Evolutionary conservation across 2,113 vertebrate species (phyloP).

Genomic region (Clarias batrachus): DNA sequence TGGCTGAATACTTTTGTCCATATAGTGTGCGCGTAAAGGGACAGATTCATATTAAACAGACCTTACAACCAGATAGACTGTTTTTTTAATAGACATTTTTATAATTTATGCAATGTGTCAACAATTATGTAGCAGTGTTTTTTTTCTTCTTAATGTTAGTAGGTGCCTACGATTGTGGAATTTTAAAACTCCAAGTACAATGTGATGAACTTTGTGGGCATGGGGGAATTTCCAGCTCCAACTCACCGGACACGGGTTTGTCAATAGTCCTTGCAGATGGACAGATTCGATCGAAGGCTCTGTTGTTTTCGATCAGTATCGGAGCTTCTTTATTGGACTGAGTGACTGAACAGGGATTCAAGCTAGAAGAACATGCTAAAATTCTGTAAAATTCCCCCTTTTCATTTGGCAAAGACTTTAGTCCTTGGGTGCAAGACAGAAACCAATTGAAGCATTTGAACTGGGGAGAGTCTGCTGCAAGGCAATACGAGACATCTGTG

Average conservation of each 20-base stretch:
- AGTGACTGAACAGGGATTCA: background rate
- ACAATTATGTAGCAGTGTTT: no score
- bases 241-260: constrained; percentile 12
- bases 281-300: constrained; percentile 1
- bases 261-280: constrained; percentile 10
- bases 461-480: background rate
- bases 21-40: no score
- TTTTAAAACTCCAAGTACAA: constrained; percentile 1
- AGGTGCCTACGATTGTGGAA: no score
- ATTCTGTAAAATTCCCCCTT: background rate
- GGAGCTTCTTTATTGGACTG: background rate
- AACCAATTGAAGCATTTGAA: background rate
- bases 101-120: no score
- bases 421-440: background rate
- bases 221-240: constrained; percentile 26
- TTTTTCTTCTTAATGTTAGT: no score
- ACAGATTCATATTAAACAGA: no score
- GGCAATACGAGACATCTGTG: background rate
- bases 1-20: no score
- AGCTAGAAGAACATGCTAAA: background rate
- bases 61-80: no score
- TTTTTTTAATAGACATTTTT: no score
- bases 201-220: constrained; percentile 12
- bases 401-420: background rate
- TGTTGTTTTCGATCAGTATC: constrained; percentile 18